Evolutionary conservation across 2,797 vertebrate species (phyloP).

Genomic region (Pangasius larnaudii): DNA sequence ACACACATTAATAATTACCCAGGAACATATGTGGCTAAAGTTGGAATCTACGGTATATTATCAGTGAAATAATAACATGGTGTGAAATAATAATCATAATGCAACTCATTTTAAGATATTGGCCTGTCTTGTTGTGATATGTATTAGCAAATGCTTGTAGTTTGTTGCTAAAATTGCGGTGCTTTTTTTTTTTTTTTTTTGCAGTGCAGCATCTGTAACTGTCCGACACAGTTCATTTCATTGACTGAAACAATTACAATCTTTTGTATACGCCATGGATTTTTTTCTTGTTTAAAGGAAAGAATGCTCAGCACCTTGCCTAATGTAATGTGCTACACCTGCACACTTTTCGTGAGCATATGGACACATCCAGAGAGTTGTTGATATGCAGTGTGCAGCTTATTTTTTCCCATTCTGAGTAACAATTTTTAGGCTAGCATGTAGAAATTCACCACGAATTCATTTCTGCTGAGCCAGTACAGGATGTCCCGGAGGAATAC

Average conservation of each 20-base stretch:
- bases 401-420: conserved; percentile 47
- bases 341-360: conserved; percentile 36
- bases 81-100: neutral
- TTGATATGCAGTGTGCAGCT: conserved; percentile 52
- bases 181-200: no score
- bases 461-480: conserved; percentile 45
- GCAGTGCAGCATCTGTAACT: neutral
- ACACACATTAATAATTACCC: conserved; percentile 25
- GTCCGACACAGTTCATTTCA: conserved; percentile 21
- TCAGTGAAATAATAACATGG: neutral
- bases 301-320: conserved; percentile 38
- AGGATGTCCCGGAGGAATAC: conserved; percentile 51
- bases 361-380: conserved; percentile 43
- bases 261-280: conserved; percentile 29
- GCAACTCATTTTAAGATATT: neutral
- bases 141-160: neutral
- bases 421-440: conserved; percentile 49
- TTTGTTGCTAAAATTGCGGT: neutral
- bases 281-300: conserved; percentile 33
- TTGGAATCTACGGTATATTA: neutral
- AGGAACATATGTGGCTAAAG: neutral
- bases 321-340: conserved; percentile 43
- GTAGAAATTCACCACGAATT: conserved; percentile 53
- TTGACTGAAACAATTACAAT: conserved; percentile 13
- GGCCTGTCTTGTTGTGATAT: neutral